Base-by-base conservation (phyloP, 2,888 invertebrate genomes). In the Deilephila porcellus region DNA sequence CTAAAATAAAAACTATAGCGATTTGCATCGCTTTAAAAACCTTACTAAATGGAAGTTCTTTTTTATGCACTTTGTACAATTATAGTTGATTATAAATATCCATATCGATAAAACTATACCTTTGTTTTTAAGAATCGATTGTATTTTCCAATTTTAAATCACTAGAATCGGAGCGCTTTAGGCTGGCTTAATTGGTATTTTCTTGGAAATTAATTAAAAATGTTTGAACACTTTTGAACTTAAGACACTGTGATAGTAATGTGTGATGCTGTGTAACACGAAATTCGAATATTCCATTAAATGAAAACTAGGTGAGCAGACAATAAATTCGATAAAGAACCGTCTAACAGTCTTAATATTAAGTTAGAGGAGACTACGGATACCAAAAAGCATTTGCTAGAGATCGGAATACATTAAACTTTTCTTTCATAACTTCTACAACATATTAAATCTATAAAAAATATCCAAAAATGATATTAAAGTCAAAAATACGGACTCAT, bases 331-430 rank as follows among this genome's bases (percentile, higher is more conserved):
- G 73, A 74, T 63, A 59, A 74, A 73, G 1, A 73, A 14, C 59
- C 45, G 45, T 62, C n/a, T 73, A 63, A 73, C 60, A 56, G 71
- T 74, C 73, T 72, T 72, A 63, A 34, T 32, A 20, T 34, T 85
- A 84, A 82, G 83, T 75, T 80, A 84, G 79, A 60, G 77, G 87
- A 90, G 89, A 88, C 88, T 89, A 88, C 78, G 60, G 74, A 82
- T 82, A 87, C 87, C 88, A 88, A 88, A 90, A 88, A 85, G 86
- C 85, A 83, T 34, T 17, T 6, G 5, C 25, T 67, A 52, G 25
- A 67, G 67, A 52, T 67, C 67, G 25, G 37, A 45, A 20, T 19
- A 6, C 45, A 67, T 20, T 19, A 8, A 8, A 1, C 17, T 14
- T 4, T 37, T 5, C 34, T n/a, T n/a, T 4, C 4, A 20, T n/a